phyloP scores from a whole-genome alignment of 2,113 vertebrate genomes.

The Crotalus horridus region DNA sequence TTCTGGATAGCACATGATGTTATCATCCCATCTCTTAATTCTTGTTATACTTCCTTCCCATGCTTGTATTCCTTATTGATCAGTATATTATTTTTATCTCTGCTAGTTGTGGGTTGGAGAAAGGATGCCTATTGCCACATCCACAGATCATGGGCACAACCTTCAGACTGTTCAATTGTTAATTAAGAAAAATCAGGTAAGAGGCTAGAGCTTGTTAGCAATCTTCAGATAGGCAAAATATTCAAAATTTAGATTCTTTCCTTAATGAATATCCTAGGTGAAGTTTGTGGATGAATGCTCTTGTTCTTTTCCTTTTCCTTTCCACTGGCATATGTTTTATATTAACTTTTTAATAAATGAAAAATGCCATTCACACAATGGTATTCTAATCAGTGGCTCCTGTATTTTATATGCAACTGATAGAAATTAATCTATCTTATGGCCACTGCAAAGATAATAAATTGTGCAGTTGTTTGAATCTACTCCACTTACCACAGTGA shows the following conservation, averaged over 20 bases:
- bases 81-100: background rate
- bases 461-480: background rate
- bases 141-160: slow-evolving; percentile 92
- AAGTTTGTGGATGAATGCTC: background rate
- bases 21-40: background rate
- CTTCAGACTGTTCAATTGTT: slow-evolving; percentile 95
- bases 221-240: background rate
- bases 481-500: background rate
- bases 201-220: background rate
- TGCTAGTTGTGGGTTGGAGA: slow-evolving; percentile 84
- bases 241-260: background rate
- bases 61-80: background rate
- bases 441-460: background rate
- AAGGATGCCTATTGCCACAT: slow-evolving; percentile 89
- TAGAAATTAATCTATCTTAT: background rate
- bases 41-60: background rate
- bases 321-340: background rate
- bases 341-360: background rate
- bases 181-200: slow-evolving; percentile 98
- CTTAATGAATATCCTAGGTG: background rate
- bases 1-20: background rate
- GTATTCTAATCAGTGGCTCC: background rate
- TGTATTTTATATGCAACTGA: background rate
- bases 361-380: background rate
- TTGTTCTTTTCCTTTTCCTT: background rate